Conservation (phyloP, 2,113 vertebrate genomes). For the Mastomys coucha region DNA sequence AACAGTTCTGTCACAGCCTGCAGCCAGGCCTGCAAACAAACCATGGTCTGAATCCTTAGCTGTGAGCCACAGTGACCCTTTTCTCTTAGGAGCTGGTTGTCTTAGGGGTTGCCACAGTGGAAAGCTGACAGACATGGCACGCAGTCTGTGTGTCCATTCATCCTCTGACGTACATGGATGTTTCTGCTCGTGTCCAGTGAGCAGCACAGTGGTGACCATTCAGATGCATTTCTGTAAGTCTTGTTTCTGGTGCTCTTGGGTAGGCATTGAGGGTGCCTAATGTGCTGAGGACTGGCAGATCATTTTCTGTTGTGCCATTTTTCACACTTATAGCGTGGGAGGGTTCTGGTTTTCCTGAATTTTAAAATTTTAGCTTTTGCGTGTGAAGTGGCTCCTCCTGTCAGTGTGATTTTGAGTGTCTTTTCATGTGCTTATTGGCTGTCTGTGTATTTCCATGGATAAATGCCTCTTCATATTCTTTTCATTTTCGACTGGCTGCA, state of each 20-base stretch:
- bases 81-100: background rate
- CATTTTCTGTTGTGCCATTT: background rate
- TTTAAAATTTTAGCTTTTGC: accelerated
- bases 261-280: accelerated
- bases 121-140: background rate
- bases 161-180: accelerated
- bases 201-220: accelerated
- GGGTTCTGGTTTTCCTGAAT: accelerated
- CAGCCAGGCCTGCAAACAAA: background rate
- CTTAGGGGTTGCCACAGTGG: background rate
- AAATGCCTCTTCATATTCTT: background rate
- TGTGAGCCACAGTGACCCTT: background rate
- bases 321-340: no score
- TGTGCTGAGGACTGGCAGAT: background rate
- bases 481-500: background rate
- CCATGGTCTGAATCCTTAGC: background rate
- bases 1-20: background rate
- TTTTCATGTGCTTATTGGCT: background rate
- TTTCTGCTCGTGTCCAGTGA: background rate
- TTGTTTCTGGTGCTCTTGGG: background rate
- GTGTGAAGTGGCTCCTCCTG: accelerated
- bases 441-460: background rate
- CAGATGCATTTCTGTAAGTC: background rate
- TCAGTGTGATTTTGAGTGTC: background rate
- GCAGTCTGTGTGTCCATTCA: accelerated